phyloP scores from a whole-genome alignment of 2,113 vertebrate genomes.

The Oreochromis niloticus region DNA sequence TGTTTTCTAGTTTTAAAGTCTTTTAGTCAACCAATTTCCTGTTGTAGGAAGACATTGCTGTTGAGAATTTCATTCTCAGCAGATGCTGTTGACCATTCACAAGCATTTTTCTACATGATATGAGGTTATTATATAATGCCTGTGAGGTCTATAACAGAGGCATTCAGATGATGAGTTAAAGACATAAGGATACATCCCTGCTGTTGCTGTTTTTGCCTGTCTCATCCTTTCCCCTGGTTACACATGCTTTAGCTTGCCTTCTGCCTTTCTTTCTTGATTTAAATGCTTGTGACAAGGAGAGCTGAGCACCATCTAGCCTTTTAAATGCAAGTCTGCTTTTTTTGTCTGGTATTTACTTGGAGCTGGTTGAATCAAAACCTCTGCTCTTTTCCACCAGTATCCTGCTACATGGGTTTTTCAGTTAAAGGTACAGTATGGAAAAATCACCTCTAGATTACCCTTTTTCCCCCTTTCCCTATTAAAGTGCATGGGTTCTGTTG shows the following conservation, averaged over 20 bases:
- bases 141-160: not conserved
- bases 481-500: not conserved
- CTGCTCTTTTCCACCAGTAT: conserved; percentile 16
- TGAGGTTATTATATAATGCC: not conserved
- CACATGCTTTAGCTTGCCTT: not conserved
- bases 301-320: conserved; percentile 32
- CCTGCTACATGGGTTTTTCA: not conserved
- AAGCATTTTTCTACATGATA: not conserved
- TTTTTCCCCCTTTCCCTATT: rapidly evolving
- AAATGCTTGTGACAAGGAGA: conserved; percentile 43
- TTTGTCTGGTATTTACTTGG: not conserved
- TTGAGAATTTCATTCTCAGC: not conserved
- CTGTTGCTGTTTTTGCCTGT: not conserved
- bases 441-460: not conserved
- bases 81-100: not conserved
- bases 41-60: not conserved
- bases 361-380: conserved; percentile 8
- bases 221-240: not conserved
- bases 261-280: conserved; percentile 5
- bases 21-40: not conserved
- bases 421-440: not conserved
- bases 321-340: conserved; percentile 39
- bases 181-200: not conserved
- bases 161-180: not conserved
- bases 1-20: not conserved